Evolutionary conservation across 1,140 invertebrate genomes (phyloP).

Genomic region (Amphibalanus amphitrite): DNA sequence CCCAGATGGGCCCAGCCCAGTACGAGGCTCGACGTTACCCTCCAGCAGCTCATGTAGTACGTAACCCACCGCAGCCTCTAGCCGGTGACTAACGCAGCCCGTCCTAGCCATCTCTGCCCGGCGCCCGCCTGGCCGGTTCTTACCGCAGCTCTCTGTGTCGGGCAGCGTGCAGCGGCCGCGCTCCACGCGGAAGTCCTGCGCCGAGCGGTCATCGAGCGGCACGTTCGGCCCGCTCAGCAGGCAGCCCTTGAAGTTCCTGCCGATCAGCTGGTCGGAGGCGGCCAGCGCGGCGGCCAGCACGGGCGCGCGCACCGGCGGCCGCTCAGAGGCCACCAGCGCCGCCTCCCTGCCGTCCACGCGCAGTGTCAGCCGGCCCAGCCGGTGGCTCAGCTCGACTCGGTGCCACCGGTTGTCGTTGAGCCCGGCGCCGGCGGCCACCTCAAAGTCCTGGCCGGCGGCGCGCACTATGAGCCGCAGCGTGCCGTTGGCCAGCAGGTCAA

Average conservation of each 20-base stretch:
- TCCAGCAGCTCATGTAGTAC: too few species aligned
- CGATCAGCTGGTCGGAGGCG: conserved; percentile 53
- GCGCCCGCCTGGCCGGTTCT: too few species aligned
- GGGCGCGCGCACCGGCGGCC: conserved; percentile 31
- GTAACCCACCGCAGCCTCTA: too few species aligned
- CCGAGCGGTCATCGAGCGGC: conserved; percentile 43
- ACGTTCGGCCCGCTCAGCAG: conserved; percentile 63
- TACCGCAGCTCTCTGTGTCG: conserved; percentile 39
- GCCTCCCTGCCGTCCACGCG: conserved; percentile 25
- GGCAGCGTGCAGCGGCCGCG: conserved; percentile 52
- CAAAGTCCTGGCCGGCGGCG: not conserved
- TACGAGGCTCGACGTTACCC: too few species aligned
- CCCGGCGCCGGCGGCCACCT: conserved; percentile 4
- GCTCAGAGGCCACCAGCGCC: conserved; percentile 54
- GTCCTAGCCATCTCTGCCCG: too few species aligned
- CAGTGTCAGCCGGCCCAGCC: conserved; percentile 41
- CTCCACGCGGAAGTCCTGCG: conserved; percentile 42
- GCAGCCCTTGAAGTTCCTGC: conserved; percentile 56
- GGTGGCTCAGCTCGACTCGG: conserved; percentile 46
- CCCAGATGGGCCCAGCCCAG: too few species aligned
- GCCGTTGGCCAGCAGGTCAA: conserved; percentile 13
- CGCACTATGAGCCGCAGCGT: conserved; percentile 9
- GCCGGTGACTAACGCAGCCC: too few species aligned
- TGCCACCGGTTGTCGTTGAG: conserved; percentile 55
- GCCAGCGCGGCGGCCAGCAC: too few species aligned